phyloP scores from a whole-genome alignment of 2,797 vertebrate species.

The Pseudocheirus occidentalis region DNA sequence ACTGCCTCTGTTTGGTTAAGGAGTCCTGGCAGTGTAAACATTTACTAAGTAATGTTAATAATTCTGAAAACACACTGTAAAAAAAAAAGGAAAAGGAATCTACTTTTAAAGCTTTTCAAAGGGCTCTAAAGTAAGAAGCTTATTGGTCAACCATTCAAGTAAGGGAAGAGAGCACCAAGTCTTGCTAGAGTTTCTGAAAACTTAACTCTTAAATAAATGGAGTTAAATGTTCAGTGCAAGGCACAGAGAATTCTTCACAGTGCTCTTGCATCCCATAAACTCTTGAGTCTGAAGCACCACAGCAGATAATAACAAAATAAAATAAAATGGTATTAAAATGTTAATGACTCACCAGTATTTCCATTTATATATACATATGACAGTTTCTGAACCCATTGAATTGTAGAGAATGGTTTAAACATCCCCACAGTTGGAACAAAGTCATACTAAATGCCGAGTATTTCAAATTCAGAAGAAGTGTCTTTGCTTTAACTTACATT shows the following conservation, averaged over 20 bases:
- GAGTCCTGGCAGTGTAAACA: constrained; percentile 17
- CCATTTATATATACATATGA: constrained; percentile 45
- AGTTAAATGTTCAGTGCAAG: constrained; percentile 52
- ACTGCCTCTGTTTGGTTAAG: constrained; percentile 17
- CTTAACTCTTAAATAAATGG: constrained; percentile 64
- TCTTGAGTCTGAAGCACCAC: constrained; percentile 59
- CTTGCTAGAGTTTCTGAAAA: constrained; percentile 45
- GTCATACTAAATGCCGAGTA: constrained; percentile 39
- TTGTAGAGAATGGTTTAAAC: constrained; percentile 69
- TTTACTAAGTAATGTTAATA: constrained; percentile 26
- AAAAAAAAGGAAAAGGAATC: constrained; percentile 37
- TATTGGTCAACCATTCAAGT: constrained; percentile 42
- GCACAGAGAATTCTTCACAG: background rate
- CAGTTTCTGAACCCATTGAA: constrained; percentile 60
- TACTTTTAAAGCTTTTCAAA: constrained; percentile 38
- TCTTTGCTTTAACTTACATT: constrained; percentile 74
- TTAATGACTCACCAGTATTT: constrained; percentile 66
- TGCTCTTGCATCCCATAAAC: constrained; percentile 50
- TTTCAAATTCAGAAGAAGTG: constrained; percentile 65
- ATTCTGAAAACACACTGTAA: constrained; percentile 26
- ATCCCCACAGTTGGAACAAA: constrained; percentile 31
- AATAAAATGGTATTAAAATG: constrained; percentile 73
- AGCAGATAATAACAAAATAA: constrained; percentile 44
- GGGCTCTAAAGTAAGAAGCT: constrained; percentile 34
- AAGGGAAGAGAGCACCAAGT: constrained; percentile 38